Conservation (phyloP, 1,140 invertebrate species). For the Panagrolaimus sp. region DNA sequence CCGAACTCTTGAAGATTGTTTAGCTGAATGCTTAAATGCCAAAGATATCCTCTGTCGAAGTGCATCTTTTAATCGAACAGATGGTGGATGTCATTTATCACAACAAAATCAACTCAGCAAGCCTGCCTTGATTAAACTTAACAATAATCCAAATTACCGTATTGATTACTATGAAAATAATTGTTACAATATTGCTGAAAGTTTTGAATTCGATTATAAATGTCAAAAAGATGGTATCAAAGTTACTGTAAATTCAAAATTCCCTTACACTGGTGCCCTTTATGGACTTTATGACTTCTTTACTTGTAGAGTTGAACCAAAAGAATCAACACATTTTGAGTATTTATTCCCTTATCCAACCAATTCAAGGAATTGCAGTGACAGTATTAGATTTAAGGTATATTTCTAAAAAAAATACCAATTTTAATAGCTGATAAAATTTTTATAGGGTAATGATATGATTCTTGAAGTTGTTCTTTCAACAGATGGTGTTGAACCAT, state of each 20-base stretch:
- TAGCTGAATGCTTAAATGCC: slow-evolving; percentile 56
- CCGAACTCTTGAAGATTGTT: slow-evolving; percentile 50
- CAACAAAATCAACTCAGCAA: slow-evolving; percentile 56
- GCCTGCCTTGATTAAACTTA: slow-evolving; percentile 47
- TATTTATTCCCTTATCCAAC: slow-evolving; percentile 55
- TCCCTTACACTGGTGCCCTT: slow-evolving; percentile 55
- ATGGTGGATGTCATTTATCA: slow-evolving; percentile 54
- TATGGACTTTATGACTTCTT: slow-evolving; percentile 58
- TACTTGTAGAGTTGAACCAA: slow-evolving; percentile 53
- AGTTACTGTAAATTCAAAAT: slow-evolving; percentile 42
- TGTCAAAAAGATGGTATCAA: slow-evolving; percentile 49
- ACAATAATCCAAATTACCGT: slow-evolving; percentile 57
- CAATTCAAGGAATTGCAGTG: slow-evolving; percentile 48
- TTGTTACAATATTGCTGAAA: slow-evolving; percentile 55
- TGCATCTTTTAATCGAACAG: slow-evolving; percentile 56
- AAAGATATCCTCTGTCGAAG: slow-evolving; percentile 41
- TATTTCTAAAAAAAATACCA: too few relatives aligned
- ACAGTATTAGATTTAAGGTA: slow-evolving; percentile 48
- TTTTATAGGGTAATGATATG: slow-evolving; percentile 46
- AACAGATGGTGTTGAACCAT: slow-evolving; percentile 55
- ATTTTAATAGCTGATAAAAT: too few relatives aligned
- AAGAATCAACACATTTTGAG: slow-evolving; percentile 47
- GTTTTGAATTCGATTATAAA: slow-evolving; percentile 48
- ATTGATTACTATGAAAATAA: slow-evolving; percentile 59
- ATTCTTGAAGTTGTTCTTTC: slow-evolving; percentile 56